phyloP scores from a whole-genome alignment of 2,113 vertebrate species.

The Pungitius pungitius region DNA sequence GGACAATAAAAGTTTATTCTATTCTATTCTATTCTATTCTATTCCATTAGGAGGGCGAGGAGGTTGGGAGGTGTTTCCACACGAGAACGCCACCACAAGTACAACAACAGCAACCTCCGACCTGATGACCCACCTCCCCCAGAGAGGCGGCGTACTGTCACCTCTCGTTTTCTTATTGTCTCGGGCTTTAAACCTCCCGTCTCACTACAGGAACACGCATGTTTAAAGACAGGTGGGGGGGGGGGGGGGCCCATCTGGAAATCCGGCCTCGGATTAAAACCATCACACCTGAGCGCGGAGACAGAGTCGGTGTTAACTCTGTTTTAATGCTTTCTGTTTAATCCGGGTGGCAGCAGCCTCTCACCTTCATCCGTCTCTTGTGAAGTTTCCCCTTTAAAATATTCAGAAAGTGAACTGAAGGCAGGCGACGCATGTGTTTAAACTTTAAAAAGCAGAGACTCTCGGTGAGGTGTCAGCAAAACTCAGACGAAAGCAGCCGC shows the following conservation, averaged over 20 bases:
- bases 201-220: slow-evolving; percentile 36
- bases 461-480: slow-evolving; percentile 53
- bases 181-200: slow-evolving; percentile 66
- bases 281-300: slow-evolving; percentile 48
- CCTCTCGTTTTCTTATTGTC: slow-evolving; percentile 50
- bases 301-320: slow-evolving; percentile 47
- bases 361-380: slow-evolving; percentile 70
- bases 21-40: no score
- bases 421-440: slow-evolving; percentile 58
- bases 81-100: not conserved
- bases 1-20: no score
- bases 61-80: slow-evolving; percentile 10
- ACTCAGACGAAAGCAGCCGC: slow-evolving; percentile 30
- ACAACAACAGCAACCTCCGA: slow-evolving; percentile 14
- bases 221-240: slow-evolving; percentile 19
- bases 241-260: slow-evolving; percentile 43
- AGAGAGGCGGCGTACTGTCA: no score
- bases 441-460: slow-evolving; percentile 62
- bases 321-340: slow-evolving; percentile 73
- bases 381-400: slow-evolving; percentile 61
- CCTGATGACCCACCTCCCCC: no score
- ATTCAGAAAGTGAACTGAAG: slow-evolving; percentile 53
- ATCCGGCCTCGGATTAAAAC: slow-evolving; percentile 62
- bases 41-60: slow-evolving; percentile 31
- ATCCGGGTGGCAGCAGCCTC: slow-evolving; percentile 70